These are phyloP conservation scores for Pocillopora damicornis DNA, from an alignment of 64 coral and sea anemone genomes.

Conservation along the genomic window DNA sequence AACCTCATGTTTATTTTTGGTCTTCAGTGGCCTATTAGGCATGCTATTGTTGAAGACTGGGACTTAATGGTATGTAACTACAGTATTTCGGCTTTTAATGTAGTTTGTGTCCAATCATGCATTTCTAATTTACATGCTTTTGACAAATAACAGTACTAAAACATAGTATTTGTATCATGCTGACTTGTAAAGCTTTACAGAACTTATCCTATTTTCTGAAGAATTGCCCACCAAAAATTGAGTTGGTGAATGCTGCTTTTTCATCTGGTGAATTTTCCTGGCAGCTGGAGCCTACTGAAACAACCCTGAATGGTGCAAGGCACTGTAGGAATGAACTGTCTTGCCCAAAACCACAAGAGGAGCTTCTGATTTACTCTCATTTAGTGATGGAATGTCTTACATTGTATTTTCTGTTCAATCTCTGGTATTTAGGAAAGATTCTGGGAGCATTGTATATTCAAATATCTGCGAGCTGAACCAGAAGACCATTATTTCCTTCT, in stretches of 20 bases:
- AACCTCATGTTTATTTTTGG: constrained; percentile 8
- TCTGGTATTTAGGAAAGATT: constrained; percentile 73
- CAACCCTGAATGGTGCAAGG: too few species aligned
- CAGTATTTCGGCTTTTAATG: background rate
- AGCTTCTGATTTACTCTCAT: background rate
- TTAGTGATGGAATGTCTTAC: background rate
- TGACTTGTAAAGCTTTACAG: background rate
- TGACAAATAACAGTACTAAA: too few species aligned
- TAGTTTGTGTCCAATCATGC: too few species aligned
- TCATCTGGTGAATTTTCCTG: too few species aligned
- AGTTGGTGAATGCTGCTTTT: too few species aligned
- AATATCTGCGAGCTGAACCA: constrained; percentile 95
- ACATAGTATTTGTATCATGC: background rate
- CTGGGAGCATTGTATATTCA: constrained; percentile 99
- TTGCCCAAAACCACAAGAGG: too few species aligned
- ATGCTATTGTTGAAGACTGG: constrained; percentile 99
- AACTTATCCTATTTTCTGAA: background rate
- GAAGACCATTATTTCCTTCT: constrained; percentile 98
- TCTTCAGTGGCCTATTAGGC: constrained; percentile 95
- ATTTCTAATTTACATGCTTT: too few species aligned
- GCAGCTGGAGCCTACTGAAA: too few species aligned
- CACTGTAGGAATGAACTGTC: too few species aligned
- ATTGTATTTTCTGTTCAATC: background rate
- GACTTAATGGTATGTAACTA: constrained; percentile 89
- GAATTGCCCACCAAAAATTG: too few species aligned